A percentile compares a stretch with the other conserved stretches of the same genome.
Evolutionary conservation across 2,888 invertebrate genomes (phyloP).

Genomic region (Criorhina ranunculi): DNA sequence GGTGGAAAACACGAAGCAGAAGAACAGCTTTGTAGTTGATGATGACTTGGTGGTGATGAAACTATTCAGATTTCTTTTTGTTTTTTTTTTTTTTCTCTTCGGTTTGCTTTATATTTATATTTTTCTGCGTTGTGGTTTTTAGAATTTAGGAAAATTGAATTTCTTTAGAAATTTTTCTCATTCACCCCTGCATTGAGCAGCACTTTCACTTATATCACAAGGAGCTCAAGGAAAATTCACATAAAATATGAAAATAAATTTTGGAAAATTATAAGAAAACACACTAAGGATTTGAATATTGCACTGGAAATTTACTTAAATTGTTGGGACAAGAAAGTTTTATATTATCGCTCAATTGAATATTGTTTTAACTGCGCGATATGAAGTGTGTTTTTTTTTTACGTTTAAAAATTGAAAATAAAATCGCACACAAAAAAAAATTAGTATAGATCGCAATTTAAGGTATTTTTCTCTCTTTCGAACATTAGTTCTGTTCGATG

Average conservation of each 20-base stretch:
- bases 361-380: constrained; percentile 47
- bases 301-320: constrained; percentile 33
- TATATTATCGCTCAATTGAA: constrained; percentile 27
- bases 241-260: constrained; percentile 18
- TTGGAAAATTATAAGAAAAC: background rate
- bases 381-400: constrained; percentile 28
- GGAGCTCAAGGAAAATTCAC: constrained; percentile 41
- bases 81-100: constrained; percentile 43
- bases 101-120: constrained; percentile 48
- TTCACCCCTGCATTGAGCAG: constrained; percentile 36
- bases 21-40: constrained; percentile 35
- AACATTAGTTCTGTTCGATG: background rate
- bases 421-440: constrained; percentile 46
- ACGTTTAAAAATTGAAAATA: constrained; percentile 48
- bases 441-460: constrained; percentile 73
- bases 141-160: constrained; percentile 11
- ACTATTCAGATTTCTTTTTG: constrained; percentile 49
- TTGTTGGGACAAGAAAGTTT: constrained; percentile 24
- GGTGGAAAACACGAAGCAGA: constrained; percentile 20
- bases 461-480: constrained; percentile 58
- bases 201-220: constrained; percentile 71
- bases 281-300: constrained; percentile 21
- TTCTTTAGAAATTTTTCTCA: too few relatives aligned
- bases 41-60: constrained; percentile 64
- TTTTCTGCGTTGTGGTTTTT: constrained; percentile 61